These are phyloP conservation scores for Cisticola juncidis DNA, from an alignment of 2,113 vertebrate genomes.

Conservation along the genomic window DNA sequence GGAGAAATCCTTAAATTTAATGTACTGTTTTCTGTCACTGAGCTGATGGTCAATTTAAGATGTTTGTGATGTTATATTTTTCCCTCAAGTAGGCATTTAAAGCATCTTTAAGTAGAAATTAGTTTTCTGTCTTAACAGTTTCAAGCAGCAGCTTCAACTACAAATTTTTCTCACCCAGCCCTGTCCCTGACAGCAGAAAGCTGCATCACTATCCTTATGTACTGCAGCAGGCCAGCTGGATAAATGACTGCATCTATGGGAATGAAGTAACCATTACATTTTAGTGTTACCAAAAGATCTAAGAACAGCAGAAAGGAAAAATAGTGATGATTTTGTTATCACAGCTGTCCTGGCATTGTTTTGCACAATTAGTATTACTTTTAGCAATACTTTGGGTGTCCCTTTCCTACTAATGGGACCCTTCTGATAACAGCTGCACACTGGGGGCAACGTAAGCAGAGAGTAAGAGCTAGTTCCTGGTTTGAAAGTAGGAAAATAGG, in stretches of 20 bases:
- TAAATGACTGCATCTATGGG: not conserved
- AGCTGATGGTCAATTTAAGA: not conserved
- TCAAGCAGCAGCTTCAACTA: not conserved
- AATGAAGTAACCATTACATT: not conserved
- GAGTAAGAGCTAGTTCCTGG: not conserved
- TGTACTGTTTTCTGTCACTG: not conserved
- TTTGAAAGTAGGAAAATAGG: not conserved
- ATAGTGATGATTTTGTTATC: not conserved
- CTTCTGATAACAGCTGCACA: not conserved
- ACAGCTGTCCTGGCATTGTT: not conserved
- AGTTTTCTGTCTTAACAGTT: not conserved
- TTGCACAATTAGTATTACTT: not conserved
- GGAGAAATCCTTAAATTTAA: not conserved
- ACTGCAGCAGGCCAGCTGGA: not conserved
- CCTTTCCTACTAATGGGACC: not conserved
- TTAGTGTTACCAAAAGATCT: not conserved
- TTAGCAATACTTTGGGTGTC: not conserved
- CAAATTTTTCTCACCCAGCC: not conserved
- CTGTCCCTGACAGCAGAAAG: not conserved
- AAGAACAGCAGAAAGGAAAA: not conserved
- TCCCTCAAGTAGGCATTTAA: not conserved
- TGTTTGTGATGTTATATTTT: not conserved
- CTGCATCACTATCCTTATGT: not conserved
- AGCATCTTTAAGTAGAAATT: not conserved
- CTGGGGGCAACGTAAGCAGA: not conserved